phyloP scores from a whole-genome alignment of 2,888 invertebrate species.

The Thereva unica region DNA sequence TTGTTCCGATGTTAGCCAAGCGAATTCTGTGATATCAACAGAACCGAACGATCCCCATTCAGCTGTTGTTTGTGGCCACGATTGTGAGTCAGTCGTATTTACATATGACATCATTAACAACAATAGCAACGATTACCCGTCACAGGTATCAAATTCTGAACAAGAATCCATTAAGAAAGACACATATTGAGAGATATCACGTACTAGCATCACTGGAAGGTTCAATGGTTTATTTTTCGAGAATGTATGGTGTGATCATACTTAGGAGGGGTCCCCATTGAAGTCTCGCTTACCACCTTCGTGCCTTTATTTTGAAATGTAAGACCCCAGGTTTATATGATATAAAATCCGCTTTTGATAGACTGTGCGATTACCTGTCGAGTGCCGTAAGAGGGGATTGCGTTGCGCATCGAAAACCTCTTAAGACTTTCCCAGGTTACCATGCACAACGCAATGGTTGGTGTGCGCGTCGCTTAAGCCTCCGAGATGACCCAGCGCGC shows the following conservation, averaged over 20 bases:
- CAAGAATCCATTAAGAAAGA: slow-evolving; percentile 48
- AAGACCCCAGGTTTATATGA: slow-evolving; percentile 28
- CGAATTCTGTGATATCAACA: slow-evolving; percentile 1
- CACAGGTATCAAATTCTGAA: slow-evolving; percentile 46
- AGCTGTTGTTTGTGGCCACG: neutral
- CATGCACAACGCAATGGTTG: neutral
- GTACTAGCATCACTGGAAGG: slow-evolving; percentile 21
- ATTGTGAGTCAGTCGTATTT: slow-evolving; percentile 30
- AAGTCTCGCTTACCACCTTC: slow-evolving; percentile 9
- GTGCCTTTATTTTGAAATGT: slow-evolving; percentile 16
- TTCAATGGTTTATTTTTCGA: slow-evolving; percentile 13
- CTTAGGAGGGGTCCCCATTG: neutral
- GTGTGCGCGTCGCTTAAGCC: slow-evolving; percentile 3
- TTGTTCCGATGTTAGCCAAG: slow-evolving; percentile 17
- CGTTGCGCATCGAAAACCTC: neutral
- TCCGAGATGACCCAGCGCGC: slow-evolving; percentile 15
- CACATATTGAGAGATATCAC: slow-evolving; percentile 47
- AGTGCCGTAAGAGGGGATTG: neutral
- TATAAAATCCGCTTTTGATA: slow-evolving; percentile 31
- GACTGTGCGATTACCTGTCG: slow-evolving; percentile 24
- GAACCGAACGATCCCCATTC: no score
- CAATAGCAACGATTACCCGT: slow-evolving; percentile 44
- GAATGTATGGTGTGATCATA: neutral
- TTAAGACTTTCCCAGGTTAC: neutral
- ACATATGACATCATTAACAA: slow-evolving; percentile 46